A percentile compares a stretch with the other conserved stretches of the same genome.
Evolutionary conservation across 2,888 invertebrate genomes (phyloP).

Genomic region (Caenorhabditis macrosperma): DNA sequence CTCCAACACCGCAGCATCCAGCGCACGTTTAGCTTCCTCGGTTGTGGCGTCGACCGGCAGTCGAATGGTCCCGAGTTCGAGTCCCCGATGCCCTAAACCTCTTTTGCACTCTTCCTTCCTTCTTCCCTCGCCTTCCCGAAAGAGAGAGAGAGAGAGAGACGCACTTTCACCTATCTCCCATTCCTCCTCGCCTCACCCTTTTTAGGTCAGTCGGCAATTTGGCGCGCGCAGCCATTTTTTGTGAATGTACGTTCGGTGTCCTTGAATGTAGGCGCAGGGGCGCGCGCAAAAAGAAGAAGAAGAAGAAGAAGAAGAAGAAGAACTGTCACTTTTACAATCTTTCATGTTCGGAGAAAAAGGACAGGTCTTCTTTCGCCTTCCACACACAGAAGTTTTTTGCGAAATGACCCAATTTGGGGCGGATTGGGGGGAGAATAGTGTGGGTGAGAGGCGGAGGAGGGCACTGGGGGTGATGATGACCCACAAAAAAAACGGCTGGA

Average conservation of each 20-base stretch:
- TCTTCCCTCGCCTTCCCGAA: not conserved
- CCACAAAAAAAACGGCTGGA: too few species aligned
- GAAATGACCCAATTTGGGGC: too few species aligned
- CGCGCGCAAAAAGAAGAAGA: not conserved
- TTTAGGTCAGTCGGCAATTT: constrained; percentile 56
- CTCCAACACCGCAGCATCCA: not conserved
- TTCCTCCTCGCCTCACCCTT: constrained; percentile 15
- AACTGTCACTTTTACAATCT: constrained; percentile 49
- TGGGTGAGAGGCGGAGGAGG: too few species aligned
- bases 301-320: not conserved
- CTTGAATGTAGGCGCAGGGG: too few species aligned
- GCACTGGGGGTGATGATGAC: too few species aligned
- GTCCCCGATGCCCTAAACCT: not conserved
- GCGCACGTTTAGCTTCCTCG: not conserved
- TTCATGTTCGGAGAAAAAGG: not conserved
- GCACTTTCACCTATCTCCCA: not conserved
- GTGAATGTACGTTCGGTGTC: constrained; percentile 4
- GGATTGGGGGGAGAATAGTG: too few species aligned
- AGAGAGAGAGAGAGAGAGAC: constrained; percentile 4
- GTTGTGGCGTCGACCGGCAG: not conserved
- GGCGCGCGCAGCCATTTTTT: constrained; percentile 41
- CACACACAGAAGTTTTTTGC: too few species aligned
- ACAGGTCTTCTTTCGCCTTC: too few species aligned
- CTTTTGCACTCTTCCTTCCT: not conserved
- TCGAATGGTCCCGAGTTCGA: not conserved